Base-by-base conservation (phyloP, 2,113 vertebrate genomes). In the Ivindomyrus marchei region DNA sequence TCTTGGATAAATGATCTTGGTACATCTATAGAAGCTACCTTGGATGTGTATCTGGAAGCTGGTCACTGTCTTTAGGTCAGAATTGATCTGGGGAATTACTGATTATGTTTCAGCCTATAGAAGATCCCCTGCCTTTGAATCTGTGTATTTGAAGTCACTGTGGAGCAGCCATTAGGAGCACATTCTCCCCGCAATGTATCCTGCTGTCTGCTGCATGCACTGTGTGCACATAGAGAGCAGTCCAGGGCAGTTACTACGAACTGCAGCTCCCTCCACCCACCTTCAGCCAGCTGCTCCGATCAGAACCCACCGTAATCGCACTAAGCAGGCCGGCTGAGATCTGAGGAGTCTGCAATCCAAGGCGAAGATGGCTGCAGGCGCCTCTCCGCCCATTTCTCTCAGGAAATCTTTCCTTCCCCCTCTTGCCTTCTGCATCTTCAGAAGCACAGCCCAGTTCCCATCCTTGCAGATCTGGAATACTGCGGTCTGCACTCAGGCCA, bases 291-390 rank as follows among this genome's bases (percentile, higher is more conserved):
- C 74, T 42, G 89, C 91, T 90, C 91, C 92, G 91, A 93, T 93
- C 91, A 91, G 90, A 93, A 89, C 89, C 85, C 89, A 84, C 58
- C 89, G 62, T 93, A 92, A 92, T 93, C 89, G 89, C 90, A 53
- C 91, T 90, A 91, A 91, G 92, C 93, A 93, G 92, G 92, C 89
- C 90, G 87, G 91, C 89, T 46, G 90, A 92, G 92, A 93, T 93
- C 92, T 92, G 91, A 93, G 86, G 91, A 92, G 91, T 91, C 90
- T 89, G 66, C 90, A 91, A 93, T 93, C 91, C 66, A 90, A 90
- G 90, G 90, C 91, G 89, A 93, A 92, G 92, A 93, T 92, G 91
- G 91, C 92, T 91, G 85, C 90, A 91, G 91, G 93, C 92, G 58
- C 66, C 91, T 93, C 90, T 91, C 91, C 52, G 83, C 87, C 84